These are phyloP conservation scores for Sylvilagus floridanus DNA, from an alignment of 2,797 vertebrate genomes.

Conservation along the genomic window DNA sequence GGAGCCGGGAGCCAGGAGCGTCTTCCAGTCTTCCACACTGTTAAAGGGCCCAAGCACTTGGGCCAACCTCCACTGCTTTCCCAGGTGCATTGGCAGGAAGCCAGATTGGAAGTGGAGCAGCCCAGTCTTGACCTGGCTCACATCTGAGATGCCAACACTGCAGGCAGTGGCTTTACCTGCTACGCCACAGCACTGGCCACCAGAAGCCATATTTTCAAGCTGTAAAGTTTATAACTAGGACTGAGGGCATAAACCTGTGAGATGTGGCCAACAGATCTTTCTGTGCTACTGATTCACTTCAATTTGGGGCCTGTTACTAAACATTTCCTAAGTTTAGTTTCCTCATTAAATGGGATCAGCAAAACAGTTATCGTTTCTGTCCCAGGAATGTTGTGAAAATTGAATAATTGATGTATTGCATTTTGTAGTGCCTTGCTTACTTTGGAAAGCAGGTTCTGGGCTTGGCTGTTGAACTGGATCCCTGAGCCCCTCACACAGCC, in stretches of 20 bases:
- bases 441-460: background rate
- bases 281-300: fast-evolving
- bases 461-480: background rate
- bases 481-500: background rate
- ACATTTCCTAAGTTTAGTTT: background rate
- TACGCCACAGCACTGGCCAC: too few species aligned
- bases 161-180: too few species aligned
- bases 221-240: background rate
- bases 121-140: too few species aligned
- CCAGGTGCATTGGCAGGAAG: too few species aligned
- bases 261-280: background rate
- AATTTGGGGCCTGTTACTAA: background rate
- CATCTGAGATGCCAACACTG: too few species aligned
- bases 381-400: background rate
- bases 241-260: background rate
- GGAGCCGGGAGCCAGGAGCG: too few species aligned
- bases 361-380: background rate
- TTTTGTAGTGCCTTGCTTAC: background rate
- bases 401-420: background rate
- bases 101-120: too few species aligned
- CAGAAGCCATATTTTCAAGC: background rate
- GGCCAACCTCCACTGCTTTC: too few species aligned
- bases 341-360: background rate
- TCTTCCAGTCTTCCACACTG: too few species aligned
- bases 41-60: too few species aligned